These are phyloP conservation scores for Lepilemur ruficaudatus DNA, from an alignment of 2,797 vertebrate species.

Conservation along the genomic window DNA sequence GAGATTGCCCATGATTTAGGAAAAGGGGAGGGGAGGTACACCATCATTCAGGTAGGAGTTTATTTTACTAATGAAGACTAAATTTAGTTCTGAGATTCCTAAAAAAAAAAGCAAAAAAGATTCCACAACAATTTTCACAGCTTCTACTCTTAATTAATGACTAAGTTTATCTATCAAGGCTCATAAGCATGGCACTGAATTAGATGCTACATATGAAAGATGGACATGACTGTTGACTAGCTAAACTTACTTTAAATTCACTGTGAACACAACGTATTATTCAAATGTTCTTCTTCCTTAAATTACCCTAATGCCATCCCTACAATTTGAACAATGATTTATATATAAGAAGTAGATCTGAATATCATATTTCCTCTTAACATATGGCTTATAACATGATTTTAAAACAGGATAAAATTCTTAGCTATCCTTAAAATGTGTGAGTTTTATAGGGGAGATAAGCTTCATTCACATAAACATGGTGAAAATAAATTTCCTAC, in stretches of 20 bases:
- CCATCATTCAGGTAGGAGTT: neutral
- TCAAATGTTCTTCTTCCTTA: constrained; percentile 43
- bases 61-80: constrained; percentile 44
- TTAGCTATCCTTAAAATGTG: constrained; percentile 2
- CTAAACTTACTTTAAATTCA: constrained; percentile 45
- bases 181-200: neutral
- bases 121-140: constrained; percentile 22
- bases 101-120: constrained; percentile 31
- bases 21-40: neutral
- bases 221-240: neutral
- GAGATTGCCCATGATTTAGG: neutral
- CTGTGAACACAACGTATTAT: constrained; percentile 42
- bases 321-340: constrained; percentile 41
- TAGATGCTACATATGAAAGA: constrained; percentile 9
- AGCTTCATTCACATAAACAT: constrained; percentile 2
- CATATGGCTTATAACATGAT: neutral
- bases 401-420: constrained; percentile 26
- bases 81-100: constrained; percentile 44
- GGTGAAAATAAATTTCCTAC: neutral
- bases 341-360: neutral
- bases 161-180: neutral
- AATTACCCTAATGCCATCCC: neutral
- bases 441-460: constrained; percentile 1
- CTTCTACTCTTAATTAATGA: constrained; percentile 37
- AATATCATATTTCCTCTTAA: constrained; percentile 39